Conservation (phyloP, 2,113 vertebrate species). For the Procavia capensis region DNA sequence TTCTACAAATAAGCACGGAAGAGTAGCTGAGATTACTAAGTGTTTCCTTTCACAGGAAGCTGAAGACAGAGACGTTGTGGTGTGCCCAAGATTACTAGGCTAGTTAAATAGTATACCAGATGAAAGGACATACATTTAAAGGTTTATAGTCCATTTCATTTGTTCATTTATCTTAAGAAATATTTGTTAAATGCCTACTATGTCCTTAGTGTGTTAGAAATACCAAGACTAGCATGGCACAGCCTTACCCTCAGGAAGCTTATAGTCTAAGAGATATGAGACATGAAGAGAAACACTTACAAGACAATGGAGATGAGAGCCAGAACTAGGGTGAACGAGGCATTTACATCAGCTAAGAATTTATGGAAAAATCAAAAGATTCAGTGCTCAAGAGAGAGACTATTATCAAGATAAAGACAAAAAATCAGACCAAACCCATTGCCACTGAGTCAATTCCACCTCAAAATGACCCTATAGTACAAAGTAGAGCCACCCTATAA, state of each 20-base stretch:
- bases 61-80: not conserved
- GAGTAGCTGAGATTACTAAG: not conserved
- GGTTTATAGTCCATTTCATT: not conserved
- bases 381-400: not conserved
- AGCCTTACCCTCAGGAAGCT: not conserved
- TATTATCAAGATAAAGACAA: no score
- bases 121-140: not conserved
- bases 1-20: not conserved
- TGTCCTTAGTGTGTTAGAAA: not conserved
- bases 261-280: not conserved
- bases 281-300: not conserved
- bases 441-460: no score
- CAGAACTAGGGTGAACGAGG: not conserved
- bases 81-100: not conserved
- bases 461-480: no score
- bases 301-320: no score
- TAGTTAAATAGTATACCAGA: not conserved
- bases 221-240: not conserved
- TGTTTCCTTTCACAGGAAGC: slow-evolving; percentile 13
- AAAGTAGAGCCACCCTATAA: no score
- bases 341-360: not conserved
- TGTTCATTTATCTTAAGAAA: not conserved
- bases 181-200: not conserved
- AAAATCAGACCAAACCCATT: no score
- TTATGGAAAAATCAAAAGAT: not conserved